phyloP scores from a whole-genome alignment of 2,888 invertebrate genomes.

The Stegana nigrithorax region DNA sequence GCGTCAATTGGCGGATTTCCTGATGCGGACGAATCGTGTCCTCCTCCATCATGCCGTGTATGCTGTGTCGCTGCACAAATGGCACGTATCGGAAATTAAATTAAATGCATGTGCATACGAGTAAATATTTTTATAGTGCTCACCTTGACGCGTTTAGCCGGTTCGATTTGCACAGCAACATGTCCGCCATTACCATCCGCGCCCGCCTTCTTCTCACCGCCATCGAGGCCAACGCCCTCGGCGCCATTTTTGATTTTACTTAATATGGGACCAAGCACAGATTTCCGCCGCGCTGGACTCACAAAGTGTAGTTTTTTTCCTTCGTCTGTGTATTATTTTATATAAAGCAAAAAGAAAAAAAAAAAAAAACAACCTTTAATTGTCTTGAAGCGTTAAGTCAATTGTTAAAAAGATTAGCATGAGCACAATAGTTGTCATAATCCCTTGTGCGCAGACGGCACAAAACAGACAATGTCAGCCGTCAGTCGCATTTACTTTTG shows the following conservation, averaged over 20 bases:
- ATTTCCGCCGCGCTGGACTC: conserved; percentile 66
- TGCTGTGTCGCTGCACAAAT: conserved; percentile 68
- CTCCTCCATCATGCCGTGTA: conserved; percentile 93
- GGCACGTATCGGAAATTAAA: neutral
- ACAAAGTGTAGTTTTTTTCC: conserved; percentile 68
- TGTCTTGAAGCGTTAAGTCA: neutral
- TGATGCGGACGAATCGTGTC: conserved; percentile 91
- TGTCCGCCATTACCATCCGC: conserved; percentile 57
- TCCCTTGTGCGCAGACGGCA: neutral
- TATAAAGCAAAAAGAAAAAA: neutral
- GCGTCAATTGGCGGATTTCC: conserved; percentile 70
- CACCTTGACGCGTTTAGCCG: conserved; percentile 68
- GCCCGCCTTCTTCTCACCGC: conserved; percentile 55
- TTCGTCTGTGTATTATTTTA: too few relatives aligned
- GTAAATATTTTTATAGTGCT: conserved; percentile 1
- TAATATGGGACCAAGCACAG: conserved; percentile 65
- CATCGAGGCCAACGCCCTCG: conserved; percentile 34
- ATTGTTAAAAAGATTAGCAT: neutral
- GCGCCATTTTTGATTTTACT: conserved; percentile 66
- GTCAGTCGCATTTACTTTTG: neutral
- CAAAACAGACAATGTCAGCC: neutral
- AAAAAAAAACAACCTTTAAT: too few relatives aligned
- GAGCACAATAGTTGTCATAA: neutral
- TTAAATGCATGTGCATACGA: neutral
- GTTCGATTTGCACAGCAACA: conserved; percentile 65